phyloP scores from a whole-genome alignment of 1,140 invertebrate genomes.

The Stegodyphus mimosarum region DNA sequence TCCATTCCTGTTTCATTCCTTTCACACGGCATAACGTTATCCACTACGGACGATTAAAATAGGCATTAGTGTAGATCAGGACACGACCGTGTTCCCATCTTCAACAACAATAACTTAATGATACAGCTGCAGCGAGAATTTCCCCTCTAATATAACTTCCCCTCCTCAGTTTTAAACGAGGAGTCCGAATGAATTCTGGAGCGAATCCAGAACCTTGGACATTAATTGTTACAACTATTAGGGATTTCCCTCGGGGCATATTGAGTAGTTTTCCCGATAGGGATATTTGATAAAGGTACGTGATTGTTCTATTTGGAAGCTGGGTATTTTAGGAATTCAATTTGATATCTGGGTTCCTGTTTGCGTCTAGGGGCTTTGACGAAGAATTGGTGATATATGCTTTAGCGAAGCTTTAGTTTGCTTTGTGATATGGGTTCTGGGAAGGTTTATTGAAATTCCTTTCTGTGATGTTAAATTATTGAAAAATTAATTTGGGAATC shows the following conservation, averaged over 20 bases:
- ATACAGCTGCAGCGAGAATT: slow-evolving; percentile 3
- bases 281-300: slow-evolving; percentile 32
- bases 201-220: slow-evolving; percentile 17
- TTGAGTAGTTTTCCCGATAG: slow-evolving; percentile 1
- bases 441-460: no score
- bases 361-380: background rate
- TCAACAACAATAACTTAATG: slow-evolving; percentile 40
- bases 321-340: slow-evolving; percentile 22
- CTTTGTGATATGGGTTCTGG: no score
- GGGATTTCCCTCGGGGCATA: background rate
- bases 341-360: background rate
- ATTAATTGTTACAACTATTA: slow-evolving; percentile 40
- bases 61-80: background rate
- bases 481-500: no score
- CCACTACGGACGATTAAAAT: slow-evolving; percentile 17
- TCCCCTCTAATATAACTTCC: slow-evolving; percentile 17
- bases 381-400: background rate
- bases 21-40: background rate
- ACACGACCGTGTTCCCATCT: slow-evolving; percentile 12
- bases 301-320: slow-evolving; percentile 18
- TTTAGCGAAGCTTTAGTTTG: no score
- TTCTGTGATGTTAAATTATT: no score
- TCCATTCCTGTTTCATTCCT: background rate
- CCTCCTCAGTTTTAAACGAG: no score
- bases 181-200: background rate